Evolutionary conservation across 2,113 vertebrate genomes (phyloP).

Genomic region (Synodontis membranacea): DNA sequence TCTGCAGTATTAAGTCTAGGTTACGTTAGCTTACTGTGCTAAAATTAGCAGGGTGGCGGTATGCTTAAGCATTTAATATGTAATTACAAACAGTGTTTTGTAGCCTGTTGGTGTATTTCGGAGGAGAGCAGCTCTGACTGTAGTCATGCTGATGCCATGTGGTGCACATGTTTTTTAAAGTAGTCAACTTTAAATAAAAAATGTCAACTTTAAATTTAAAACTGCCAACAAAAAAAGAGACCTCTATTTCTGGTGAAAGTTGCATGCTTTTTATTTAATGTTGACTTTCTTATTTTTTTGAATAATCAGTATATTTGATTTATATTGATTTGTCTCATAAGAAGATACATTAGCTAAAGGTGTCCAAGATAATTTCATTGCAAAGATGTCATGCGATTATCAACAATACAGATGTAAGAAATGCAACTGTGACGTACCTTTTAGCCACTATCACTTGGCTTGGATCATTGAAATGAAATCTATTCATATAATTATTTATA

Average conservation of each 20-base stretch:
- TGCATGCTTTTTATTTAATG: too few relatives aligned
- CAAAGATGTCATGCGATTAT: not conserved
- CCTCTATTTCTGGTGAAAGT: too few relatives aligned
- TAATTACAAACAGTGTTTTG: not conserved
- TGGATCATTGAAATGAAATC: not conserved
- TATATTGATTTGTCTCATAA: not conserved
- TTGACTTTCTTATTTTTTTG: too few relatives aligned
- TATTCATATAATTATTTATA: not conserved
- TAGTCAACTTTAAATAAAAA: too few relatives aligned
- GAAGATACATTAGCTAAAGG: not conserved
- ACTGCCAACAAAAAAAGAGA: not conserved
- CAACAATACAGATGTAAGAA: not conserved
- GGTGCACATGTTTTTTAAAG: not conserved
- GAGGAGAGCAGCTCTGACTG: not conserved
- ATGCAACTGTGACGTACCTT: not conserved
- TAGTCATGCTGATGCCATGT: not conserved
- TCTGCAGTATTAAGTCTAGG: not conserved
- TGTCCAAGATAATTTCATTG: not conserved
- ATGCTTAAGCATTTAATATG: not conserved
- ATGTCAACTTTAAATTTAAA: too few relatives aligned
- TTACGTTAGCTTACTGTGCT: too few relatives aligned
- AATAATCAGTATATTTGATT: not conserved
- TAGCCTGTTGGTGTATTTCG: not conserved
- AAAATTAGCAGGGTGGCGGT: not conserved
- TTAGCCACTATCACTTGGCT: not conserved